Conservation (phyloP, 2,797 vertebrate genomes). For the Gallinago solitaria region DNA sequence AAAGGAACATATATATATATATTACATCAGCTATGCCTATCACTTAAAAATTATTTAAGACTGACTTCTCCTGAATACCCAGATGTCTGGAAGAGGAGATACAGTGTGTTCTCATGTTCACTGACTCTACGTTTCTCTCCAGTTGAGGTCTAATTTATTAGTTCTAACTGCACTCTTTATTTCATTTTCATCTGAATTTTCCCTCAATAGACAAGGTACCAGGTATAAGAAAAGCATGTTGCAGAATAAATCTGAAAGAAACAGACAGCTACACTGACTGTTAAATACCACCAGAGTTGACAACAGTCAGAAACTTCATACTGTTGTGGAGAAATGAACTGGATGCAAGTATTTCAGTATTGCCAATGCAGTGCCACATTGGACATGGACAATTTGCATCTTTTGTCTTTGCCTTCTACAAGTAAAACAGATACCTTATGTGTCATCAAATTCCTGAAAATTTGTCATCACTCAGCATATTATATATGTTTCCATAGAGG, state of each 20-base stretch:
- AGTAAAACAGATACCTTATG: not conserved
- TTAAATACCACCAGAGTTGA: not conserved
- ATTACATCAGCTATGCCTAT: not conserved
- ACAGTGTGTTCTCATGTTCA: not conserved
- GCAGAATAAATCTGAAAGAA: not conserved
- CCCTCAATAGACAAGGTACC: not conserved
- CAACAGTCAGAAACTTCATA: not conserved
- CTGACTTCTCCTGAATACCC: not conserved
- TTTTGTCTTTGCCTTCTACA: not conserved
- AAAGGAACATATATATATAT: not conserved
- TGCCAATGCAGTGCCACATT: not conserved
- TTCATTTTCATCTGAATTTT: not conserved
- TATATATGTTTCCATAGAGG: not conserved
- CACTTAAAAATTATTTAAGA: not conserved
- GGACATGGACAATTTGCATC: not conserved
- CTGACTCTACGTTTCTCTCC: not conserved
- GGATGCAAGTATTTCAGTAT: not conserved
- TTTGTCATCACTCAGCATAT: not conserved
- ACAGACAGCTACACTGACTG: not conserved
- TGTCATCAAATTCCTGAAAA: not conserved
- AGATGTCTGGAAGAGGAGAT: not conserved
- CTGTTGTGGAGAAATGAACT: not conserved
- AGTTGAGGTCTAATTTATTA: not conserved
- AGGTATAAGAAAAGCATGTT: not conserved
- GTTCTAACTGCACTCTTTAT: not conserved